Evolutionary conservation across 2,888 invertebrate species (phyloP), one percentile per base, ranked within the genome.

Genomic region (Ectemnius lituratus): DNA sequence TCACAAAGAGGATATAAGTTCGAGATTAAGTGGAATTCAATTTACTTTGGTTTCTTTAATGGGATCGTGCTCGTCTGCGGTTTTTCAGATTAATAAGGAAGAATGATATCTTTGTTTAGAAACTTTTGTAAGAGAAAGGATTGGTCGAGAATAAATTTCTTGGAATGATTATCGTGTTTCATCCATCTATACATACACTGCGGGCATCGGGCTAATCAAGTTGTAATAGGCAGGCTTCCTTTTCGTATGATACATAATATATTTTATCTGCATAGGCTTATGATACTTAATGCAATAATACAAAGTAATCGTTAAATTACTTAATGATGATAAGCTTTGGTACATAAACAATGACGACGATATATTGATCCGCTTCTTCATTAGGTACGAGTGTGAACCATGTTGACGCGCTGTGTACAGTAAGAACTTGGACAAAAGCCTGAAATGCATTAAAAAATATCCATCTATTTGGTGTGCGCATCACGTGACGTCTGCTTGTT

Each of bases 311-410:
- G 76, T 87, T 88, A 88, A 90, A 88, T 88, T 88, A 90, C 88
- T 89, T 88, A 88, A 88, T 88, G 84, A 85, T 87, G 87, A 87
- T 89, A 89, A 90, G 90, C 90, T 90, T 90, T 90, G 90, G 90
- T 90, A 90, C 88, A 88, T 89, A 89, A 90, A 89, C 87, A 89
- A 90, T 89, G 87, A 87, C 87, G 85, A 88, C 78, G 81, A 79
- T 83, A 85, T 85, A 86, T 83, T 74, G 82, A 83, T 83, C 83
- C 76, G 76, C 52, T 83, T 82, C 80, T 70, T 69, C 76, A 75
- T 73, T 65, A 71, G 74, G 76, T 79, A 82, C 75, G 78, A 80
- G 80, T 37, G 37, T 80, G 79, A 83, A 75, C 73, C 75, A 75
- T 78, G 78, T 78, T 76, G 78, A 81, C 80, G 76, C 76, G 77